Base-by-base conservation (phyloP, 2,113 vertebrate species). In the Menura novaehollandiae region DNA sequence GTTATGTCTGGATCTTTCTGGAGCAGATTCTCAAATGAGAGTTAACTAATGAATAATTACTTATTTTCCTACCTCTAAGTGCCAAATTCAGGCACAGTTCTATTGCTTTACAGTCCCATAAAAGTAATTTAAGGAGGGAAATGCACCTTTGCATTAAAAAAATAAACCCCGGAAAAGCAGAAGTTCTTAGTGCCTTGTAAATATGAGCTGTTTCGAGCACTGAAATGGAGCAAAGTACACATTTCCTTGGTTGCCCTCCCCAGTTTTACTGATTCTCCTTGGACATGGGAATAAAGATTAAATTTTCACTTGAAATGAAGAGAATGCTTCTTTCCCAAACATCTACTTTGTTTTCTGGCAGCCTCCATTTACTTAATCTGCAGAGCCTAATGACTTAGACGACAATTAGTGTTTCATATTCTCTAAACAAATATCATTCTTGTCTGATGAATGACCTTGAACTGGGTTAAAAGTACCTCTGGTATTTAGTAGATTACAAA, bases 361-460 rank as follows among this genome's bases (percentile, higher is more conserved):
- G 75, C 60, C 92, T 74, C 72, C 33, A 16, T 96, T 96, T 96
- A 87, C 92, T 96, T 94, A 97, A 96, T 97, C 81, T 89, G 73
- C 56, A 60, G 24, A 87, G 52, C 59, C 88, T 97, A 96, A 95
- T 96, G 97, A 90, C 79, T 95, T 90, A 74, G 83, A 66, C 19
- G 53, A 93, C 95, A 96, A 96, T 95, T 93, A 83, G 67, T 93
- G 33, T 72, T 78, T 58, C 52, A n/a, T 68, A 13, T 35, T 52
- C 83, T 72, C 69, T 89, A 72, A 91, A 86, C 53, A 89, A 87
- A 66, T 56, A 78, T 20, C 11, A 12, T 72, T 86, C 63, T 44
- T 64, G 18, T 86, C 44, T 92, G 60, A 43, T 64, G 60, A 82
- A 88, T 20, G 67, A 91, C 90, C 80, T 94, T 83, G 85, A 91